Evolutionary conservation across 2,888 invertebrate species (phyloP).

Genomic region (Belgica antarctica): DNA sequence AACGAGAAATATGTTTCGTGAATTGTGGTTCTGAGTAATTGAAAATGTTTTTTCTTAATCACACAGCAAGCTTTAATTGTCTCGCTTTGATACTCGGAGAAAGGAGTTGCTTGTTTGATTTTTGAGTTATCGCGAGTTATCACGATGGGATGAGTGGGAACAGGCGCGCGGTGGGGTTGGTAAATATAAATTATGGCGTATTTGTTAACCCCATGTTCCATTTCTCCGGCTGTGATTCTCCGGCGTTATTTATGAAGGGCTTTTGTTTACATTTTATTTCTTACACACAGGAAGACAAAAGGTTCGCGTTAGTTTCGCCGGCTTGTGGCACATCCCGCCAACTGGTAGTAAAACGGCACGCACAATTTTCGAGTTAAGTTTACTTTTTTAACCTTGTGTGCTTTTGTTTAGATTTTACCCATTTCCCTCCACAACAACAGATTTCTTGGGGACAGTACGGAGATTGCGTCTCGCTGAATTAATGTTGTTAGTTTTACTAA

Average conservation of each 20-base stretch:
- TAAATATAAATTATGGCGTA: background rate
- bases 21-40: background rate
- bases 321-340: too few relatives aligned
- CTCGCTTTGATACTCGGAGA: background rate
- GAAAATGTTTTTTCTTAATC: background rate
- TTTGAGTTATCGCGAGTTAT: background rate
- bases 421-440: too few relatives aligned
- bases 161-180: background rate
- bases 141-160: background rate
- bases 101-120: background rate
- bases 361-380: slow-evolving; percentile 11
- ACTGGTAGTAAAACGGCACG: background rate
- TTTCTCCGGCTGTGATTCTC: background rate
- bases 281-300: slow-evolving; percentile 8
- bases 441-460: too few relatives aligned
- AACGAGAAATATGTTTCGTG: background rate
- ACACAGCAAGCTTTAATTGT: background rate
- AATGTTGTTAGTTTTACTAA: too few relatives aligned
- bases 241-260: slow-evolving; percentile 7
- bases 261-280: slow-evolving; percentile 5
- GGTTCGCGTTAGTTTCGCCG: background rate
- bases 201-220: background rate
- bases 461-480: too few relatives aligned
- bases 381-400: background rate
- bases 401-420: background rate